These are phyloP conservation scores for Aleadryas rufinucha DNA, from an alignment of 2,113 vertebrate genomes.

Conservation along the genomic window DNA sequence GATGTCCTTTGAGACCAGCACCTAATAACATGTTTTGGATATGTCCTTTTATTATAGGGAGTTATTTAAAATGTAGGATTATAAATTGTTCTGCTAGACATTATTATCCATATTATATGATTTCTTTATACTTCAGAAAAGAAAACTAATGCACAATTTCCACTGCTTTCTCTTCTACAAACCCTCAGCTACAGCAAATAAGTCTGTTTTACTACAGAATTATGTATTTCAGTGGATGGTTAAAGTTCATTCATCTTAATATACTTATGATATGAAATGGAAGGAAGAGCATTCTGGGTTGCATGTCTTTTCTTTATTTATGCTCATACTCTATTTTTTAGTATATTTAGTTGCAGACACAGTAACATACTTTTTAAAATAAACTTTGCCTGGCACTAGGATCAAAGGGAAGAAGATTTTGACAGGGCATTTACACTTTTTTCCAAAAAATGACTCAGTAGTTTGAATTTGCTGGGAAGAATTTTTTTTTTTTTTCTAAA, in stretches of 20 bases:
- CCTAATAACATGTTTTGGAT: neutral
- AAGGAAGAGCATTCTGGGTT: neutral
- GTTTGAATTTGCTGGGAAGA: constrained; percentile 18
- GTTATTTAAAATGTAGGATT: neutral
- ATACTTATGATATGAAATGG: neutral
- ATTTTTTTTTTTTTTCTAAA: neutral
- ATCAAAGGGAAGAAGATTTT: neutral
- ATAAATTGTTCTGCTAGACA: neutral
- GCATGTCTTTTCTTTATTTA: neutral
- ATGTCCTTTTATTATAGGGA: neutral
- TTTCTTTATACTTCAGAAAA: neutral
- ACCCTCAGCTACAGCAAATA: neutral
- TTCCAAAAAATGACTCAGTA: neutral
- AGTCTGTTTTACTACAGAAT: neutral
- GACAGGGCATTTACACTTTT: neutral
- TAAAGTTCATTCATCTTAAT: neutral
- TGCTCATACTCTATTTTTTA: neutral
- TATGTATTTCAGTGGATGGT: neutral
- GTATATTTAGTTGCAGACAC: neutral
- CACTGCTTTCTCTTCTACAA: neutral
- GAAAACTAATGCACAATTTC: neutral
- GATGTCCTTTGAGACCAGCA: neutral
- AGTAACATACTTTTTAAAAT: neutral
- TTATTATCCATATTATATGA: neutral
- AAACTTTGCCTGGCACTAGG: neutral